phyloP scores from a whole-genome alignment of 2,888 invertebrate species.

The Drosophila paracracens region DNA sequence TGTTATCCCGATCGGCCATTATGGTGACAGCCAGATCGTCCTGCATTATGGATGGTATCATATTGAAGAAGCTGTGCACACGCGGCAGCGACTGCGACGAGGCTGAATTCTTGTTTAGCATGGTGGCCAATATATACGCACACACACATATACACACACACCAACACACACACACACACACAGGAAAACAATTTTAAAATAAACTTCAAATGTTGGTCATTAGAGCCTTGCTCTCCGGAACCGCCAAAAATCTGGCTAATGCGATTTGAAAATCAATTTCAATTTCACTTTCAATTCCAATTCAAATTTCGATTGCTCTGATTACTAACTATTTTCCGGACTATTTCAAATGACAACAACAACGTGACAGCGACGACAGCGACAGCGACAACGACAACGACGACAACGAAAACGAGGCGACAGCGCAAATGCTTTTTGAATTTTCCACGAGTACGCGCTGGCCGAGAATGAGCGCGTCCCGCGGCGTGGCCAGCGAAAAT shows the following conservation, averaged over 20 bases:
- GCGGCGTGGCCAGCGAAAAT: slow-evolving; percentile 73
- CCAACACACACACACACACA: slow-evolving; percentile 1
- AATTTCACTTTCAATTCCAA: slow-evolving; percentile 10
- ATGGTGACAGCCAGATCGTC: slow-evolving; percentile 83
- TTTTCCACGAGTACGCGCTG: slow-evolving; percentile 74
- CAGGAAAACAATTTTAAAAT: slow-evolving; percentile 25
- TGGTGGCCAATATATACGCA: slow-evolving; percentile 31
- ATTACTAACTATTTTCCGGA: slow-evolving; percentile 16
- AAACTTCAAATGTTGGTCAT: slow-evolving; percentile 15
- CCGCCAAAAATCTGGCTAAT: slow-evolving; percentile 5
- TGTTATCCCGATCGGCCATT: slow-evolving; percentile 82
- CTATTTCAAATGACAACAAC: slow-evolving; percentile 25
- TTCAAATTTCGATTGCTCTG: slow-evolving; percentile 10
- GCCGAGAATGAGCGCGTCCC: slow-evolving; percentile 74
- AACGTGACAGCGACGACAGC: not conserved
- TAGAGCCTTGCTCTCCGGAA: slow-evolving; percentile 11
- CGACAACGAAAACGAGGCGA: slow-evolving; percentile 11
- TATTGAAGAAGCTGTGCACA: slow-evolving; percentile 82
- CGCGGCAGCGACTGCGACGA: slow-evolving; percentile 82
- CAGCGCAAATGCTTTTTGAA: slow-evolving; percentile 51
- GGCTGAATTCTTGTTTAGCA: slow-evolving; percentile 80
- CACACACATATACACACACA: slow-evolving; percentile 1
- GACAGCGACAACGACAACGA: not conserved
- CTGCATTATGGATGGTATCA: slow-evolving; percentile 83
- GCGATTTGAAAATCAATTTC: slow-evolving; percentile 8